Evolutionary conservation across 1,140 invertebrate species (phyloP).

Genomic region (Brachionus calyciflorus): DNA sequence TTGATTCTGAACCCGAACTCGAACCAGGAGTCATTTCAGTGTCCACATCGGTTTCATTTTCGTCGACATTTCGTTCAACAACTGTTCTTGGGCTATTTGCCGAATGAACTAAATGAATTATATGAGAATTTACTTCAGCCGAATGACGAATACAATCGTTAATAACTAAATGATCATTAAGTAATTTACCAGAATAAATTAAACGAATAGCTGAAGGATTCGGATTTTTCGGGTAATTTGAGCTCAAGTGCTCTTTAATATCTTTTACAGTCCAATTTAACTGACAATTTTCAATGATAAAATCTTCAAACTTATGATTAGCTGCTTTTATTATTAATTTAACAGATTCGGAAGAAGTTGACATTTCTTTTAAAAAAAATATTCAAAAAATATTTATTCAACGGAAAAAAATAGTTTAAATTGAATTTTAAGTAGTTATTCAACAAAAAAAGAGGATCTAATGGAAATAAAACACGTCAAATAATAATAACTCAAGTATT

Average conservation of each 20-base stretch:
- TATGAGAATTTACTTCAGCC: not conserved
- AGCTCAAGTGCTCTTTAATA: conserved; percentile 17
- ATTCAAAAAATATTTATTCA: not conserved
- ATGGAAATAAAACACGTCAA: conserved; percentile 29
- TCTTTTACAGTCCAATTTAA: conserved; percentile 34
- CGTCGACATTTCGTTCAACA: not conserved
- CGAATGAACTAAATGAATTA: conserved; percentile 1
- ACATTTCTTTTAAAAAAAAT: no score
- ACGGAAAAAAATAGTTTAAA: not conserved
- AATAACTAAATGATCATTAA: conserved; percentile 16
- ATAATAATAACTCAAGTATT: not conserved
- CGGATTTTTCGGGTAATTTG: conserved; percentile 27
- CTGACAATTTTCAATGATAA: not conserved
- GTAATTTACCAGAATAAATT: conserved; percentile 32
- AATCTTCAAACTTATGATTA: conserved; percentile 38
- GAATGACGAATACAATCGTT: conserved; percentile 21
- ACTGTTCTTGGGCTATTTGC: not conserved
- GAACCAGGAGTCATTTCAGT: conserved; percentile 27
- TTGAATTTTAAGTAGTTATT: not conserved
- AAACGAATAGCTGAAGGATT: not conserved
- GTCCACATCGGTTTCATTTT: conserved; percentile 15
- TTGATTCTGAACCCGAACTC: conserved; percentile 19
- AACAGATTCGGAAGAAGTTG: not conserved
- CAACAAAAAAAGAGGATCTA: not conserved
- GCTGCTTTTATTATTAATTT: conserved; percentile 24